Base-by-base conservation (phyloP, 2,888 invertebrate species). In the Agrilus mali region DNA sequence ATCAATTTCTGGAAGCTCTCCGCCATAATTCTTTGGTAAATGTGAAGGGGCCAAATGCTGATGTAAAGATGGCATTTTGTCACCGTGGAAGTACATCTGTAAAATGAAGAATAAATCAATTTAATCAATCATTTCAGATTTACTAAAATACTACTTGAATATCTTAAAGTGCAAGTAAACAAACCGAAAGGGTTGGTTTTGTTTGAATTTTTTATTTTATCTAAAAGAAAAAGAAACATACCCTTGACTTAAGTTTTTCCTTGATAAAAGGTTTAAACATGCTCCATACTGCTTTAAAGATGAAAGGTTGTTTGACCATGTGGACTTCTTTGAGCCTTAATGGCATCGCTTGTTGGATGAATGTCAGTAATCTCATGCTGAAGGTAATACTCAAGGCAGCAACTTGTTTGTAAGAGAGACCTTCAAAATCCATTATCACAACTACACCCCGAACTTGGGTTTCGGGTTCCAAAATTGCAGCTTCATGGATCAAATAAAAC, bases 321-420 rank as follows among this genome's bases (percentile, higher is more conserved):
- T 89, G 88, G 8, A 88, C 81, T 67, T 87, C 86, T 65, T 86
- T 88, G 53, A 88, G 70, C 42, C 88, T 74, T 40, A 87, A 64
- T 3, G 88, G 87, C 86, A 88, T 85, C 0, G 88, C 87, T 45
- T 88, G 86, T 66, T 89, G 88, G 53, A 89, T 87, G 66, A 88
- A 89, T 8, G 77, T 76, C 47, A 88, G 72, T 40, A 88, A 73
- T 39, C 80, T 76, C 70, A 80, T 78, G 40, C 85, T 83, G 67
- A 86, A 88, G 7, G 78, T 66, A 1, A 86, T 86, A 1, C 80
- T 74, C 40, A 88, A 63, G 0, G 78, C 80, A 66, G 71, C 71
- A 2, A 79, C 78, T 74, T 87, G 87, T 60, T 78, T 75, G 79
- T 84, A 80, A 7, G 80, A 75, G 58, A 89, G 70, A 7, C 80